Conservation (phyloP, 2,113 vertebrate species). For the Muntiacus reevesi region DNA sequence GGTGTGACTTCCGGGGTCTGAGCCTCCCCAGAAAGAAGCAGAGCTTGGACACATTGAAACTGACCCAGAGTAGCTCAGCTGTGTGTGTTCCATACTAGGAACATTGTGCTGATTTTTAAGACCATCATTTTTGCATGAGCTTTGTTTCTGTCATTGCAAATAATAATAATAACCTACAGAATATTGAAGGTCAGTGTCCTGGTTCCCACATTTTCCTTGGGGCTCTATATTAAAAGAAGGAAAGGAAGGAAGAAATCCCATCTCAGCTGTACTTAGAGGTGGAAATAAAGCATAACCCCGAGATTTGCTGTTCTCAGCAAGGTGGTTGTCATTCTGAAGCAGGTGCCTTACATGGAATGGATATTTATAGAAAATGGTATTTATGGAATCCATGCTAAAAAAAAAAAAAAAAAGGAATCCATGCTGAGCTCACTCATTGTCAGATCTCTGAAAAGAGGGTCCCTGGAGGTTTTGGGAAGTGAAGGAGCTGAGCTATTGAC, state of each 20-base stretch:
- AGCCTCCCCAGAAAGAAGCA: background rate
- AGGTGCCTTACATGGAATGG: background rate
- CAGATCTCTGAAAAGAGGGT: background rate
- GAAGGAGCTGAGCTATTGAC: background rate
- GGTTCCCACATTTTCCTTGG: background rate
- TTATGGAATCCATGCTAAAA: background rate
- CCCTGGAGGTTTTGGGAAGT: background rate
- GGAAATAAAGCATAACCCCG: background rate
- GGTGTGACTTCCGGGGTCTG: background rate
- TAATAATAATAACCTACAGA: background rate
- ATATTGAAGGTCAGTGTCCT: background rate
- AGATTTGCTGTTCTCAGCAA: slow-evolving; percentile 37
- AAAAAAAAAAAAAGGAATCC: background rate
- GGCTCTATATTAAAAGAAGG: background rate
- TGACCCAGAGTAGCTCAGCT: background rate
- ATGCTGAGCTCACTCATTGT: background rate
- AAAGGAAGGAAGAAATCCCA: background rate
- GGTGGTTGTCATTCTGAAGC: background rate
- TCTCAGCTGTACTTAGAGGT: slow-evolving; percentile 22
- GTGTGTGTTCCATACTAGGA: background rate
- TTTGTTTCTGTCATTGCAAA: background rate
- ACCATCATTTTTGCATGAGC: background rate
- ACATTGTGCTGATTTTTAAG: background rate
- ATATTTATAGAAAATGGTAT: slow-evolving; percentile 52
- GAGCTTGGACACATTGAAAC: background rate